A percentile compares a stretch with the other conserved stretches of the same genome.
These are phyloP conservation scores for Bellardia bayeri DNA, from an alignment of 2,888 invertebrate species.

Conservation along the genomic window DNA sequence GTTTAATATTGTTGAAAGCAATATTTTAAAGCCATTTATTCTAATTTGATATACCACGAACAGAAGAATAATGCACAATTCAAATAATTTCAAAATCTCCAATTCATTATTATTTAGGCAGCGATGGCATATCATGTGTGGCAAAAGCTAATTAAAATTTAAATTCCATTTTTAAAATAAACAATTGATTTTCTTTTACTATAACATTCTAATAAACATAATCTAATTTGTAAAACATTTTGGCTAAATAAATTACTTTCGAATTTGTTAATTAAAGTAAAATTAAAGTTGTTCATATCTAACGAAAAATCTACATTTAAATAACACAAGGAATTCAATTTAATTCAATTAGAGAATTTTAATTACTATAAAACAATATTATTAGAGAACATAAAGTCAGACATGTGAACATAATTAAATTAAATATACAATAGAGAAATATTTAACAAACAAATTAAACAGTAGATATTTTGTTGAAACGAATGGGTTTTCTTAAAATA, in stretches of 20 bases:
- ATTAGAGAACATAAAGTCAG: slow-evolving; percentile 2
- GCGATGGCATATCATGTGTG: slow-evolving; percentile 24
- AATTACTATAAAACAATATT: slow-evolving; percentile 14
- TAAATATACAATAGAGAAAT: slow-evolving; percentile 15
- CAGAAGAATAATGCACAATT: neutral
- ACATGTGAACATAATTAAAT: slow-evolving; percentile 17
- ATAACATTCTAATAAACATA: slow-evolving; percentile 28
- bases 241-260: slow-evolving; percentile 42
- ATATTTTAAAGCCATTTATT: slow-evolving; percentile 18
- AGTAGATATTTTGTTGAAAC: slow-evolving; percentile 15
- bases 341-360: slow-evolving; percentile 11
- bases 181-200: slow-evolving; percentile 10
- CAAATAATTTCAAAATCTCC: slow-evolving; percentile 6
- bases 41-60: slow-evolving; percentile 17
- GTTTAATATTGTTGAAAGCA: neutral
- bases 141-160: slow-evolving; percentile 41
- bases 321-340: neutral
- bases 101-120: neutral
- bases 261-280: slow-evolving; percentile 36
- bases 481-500: neutral
- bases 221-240: slow-evolving; percentile 21
- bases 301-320: slow-evolving; percentile 10
- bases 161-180: slow-evolving; percentile 7
- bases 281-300: neutral
- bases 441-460: slow-evolving; percentile 3